Evolutionary conservation across 2,888 invertebrate genomes (phyloP), one percentile per base, ranked within the genome.

Genomic region (Acanthosoma haemorrhoidale): DNA sequence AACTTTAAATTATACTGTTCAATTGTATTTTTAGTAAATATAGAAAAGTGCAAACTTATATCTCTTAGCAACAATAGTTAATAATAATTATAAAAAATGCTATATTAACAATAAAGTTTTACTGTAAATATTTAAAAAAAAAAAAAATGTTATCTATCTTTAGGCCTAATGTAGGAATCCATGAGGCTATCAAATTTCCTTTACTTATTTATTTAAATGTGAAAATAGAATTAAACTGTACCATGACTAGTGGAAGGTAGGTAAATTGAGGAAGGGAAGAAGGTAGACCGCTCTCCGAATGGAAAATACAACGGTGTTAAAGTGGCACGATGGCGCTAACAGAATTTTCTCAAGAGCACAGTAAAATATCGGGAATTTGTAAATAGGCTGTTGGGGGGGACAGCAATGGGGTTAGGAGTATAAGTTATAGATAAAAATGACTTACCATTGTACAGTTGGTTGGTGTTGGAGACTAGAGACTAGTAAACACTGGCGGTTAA

Each of bases 401-500:
- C 11, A n/a, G 38, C 9, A 36, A 9, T 11, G 9, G 9, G 9
- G 9, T 11, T 11, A 36, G 38, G 9, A 36, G 11, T 36, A 36
- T 36, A 36, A 11, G 9, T 36, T 36, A n/a, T 11, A 36, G 38
- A n/a, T n/a, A n/a, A n/a, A 16, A 8, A 34, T 21, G 31, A 72
- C 72, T 72, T 71, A 71, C 72, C 72, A 72, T 72, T 70, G 59
- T 69, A n/a, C n/a, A n/a, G 68, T 70, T 64, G 64, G 43, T 39
- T 60, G 72, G 70, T 72, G 69, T 69, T n/a, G n/a, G n/a, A n/a
- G 43, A 72, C 59, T 32, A 57, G 70, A 73, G 75, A 74, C 75
- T 75, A 75, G 74, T 74, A 75, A 73, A 71, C 75, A 75, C 73
- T 70, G 71, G 73, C 74, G 74, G 73, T 72, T 69, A 70, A 74